Base-by-base conservation (phyloP, 30 jellyfish, hydroid and myxozoan genomes). In the Aurelia coerulea region DNA sequence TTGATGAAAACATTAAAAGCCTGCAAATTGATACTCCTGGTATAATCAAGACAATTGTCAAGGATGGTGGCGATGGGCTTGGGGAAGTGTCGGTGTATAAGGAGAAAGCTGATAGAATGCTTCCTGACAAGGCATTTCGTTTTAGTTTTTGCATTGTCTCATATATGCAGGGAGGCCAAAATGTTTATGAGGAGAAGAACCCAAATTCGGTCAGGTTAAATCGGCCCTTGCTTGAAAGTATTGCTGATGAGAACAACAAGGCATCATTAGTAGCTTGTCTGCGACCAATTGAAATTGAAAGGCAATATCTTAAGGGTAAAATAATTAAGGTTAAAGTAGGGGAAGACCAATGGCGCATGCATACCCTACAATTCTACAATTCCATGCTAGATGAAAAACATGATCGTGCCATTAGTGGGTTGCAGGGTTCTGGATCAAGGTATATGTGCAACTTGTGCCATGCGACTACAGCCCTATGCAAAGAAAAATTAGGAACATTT, bases 1-100 rank as follows among this genome's bases (percentile, higher is more conserved):
- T 58, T 2, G 31, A 18, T 3, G 13, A 13, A 58, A 18, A 15
- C 7, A 18, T 58, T 9, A 13, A 13, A 58, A 2, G 29, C 31
- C 29, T 13, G 29, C 68, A 58, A 58, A 15, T 18, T 3, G 13
- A 58, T 18, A 13, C 68, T 58, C 68, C 68, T 58, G 5, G 5
- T 37, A 37, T 37, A 37, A 58, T 58, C 31, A 15, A 58, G 29
- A 58, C 68, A 13, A 9, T 58, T 58, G 68, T 58, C 7, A 58
- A 58, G 68, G 68, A 58, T 58, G 68, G 68, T 58, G 68, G 68
- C 7, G 68, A 58, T 58, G 68, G 68, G 4, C 68, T 58, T 13
- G 68, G 68, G 3, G 68, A 58, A 8, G 31, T 58, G 3, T 58
- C 68, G 4, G 68, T 58, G 68, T 58, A 58, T 58, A 58, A 58